phyloP scores from a whole-genome alignment of 1,140 invertebrate species.

The Eufriesea mexicana region DNA sequence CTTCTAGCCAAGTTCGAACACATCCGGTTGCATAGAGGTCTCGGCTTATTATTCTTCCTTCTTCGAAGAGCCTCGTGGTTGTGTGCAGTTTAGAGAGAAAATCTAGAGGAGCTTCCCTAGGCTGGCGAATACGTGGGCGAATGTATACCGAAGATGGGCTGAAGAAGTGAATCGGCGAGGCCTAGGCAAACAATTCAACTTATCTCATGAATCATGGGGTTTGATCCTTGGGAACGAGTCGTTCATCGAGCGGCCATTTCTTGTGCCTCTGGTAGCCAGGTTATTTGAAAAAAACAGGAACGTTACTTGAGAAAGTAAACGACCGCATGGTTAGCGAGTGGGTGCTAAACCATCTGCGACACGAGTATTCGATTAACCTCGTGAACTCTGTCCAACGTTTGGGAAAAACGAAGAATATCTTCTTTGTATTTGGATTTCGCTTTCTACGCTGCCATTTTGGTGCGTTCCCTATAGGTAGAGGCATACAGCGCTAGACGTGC shows the following conservation, averaged over 20 bases:
- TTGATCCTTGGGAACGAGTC: constrained; percentile 61
- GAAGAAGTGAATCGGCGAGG: constrained; percentile 57
- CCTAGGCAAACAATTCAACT: constrained; percentile 64
- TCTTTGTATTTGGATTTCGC: constrained; percentile 54
- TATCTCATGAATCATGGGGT: constrained; percentile 62
- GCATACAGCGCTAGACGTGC: too few species aligned
- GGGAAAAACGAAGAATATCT: constrained; percentile 45
- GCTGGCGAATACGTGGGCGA: constrained; percentile 54
- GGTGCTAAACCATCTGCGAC: constrained; percentile 62
- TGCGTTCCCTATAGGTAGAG: background rate
- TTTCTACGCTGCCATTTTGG: constrained; percentile 27
- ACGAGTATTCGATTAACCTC: constrained; percentile 68
- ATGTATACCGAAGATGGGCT: constrained; percentile 61
- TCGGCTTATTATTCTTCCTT: constrained; percentile 49
- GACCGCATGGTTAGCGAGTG: constrained; percentile 55
- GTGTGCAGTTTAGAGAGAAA: constrained; percentile 47
- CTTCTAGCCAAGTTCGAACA: constrained; percentile 8
- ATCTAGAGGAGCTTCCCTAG: constrained; percentile 36
- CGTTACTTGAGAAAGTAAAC: constrained; percentile 56
- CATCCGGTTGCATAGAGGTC: constrained; percentile 30
- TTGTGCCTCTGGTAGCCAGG: background rate
- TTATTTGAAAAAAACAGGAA: constrained; percentile 32
- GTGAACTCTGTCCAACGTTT: constrained; percentile 48
- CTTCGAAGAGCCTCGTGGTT: constrained; percentile 34
- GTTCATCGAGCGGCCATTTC: constrained; percentile 20